Base-by-base conservation (phyloP, 2,888 invertebrate species). In the Chrysolina haemoptera region DNA sequence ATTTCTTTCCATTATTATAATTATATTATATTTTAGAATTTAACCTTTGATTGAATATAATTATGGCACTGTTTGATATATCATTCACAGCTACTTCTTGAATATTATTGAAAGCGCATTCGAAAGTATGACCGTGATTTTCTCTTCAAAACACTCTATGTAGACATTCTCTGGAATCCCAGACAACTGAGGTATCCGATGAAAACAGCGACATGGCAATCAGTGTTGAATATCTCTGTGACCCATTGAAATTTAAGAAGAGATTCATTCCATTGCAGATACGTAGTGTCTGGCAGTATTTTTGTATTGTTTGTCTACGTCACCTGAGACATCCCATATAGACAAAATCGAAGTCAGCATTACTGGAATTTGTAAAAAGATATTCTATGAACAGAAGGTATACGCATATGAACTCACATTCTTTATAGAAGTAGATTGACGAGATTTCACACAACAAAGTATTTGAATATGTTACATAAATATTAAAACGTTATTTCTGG, bases 281-380 rank as follows among this genome's bases (percentile, higher is more conserved):
- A 67, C 41, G 67, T 40, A 14, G 8, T 27, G 67, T 67, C 67
- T 67, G 16, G 18, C 35, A 14, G 16, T 53, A 53, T 40, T 53
- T 67, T 53, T 40, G 53, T 67, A 53, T 67, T 50, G 55, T 53
- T 53, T 48, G 46, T 27, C 27, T 53, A 16, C 40, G 67, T 20
- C 67, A 67, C 67, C 41, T 53, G 67, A 67, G 67, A 67, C 67
- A 67, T 67, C 67, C 67, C 53, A 55, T 67, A 67, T 67, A 35
- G 12, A 53, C 14, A 67, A 16, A 55, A 53, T 18, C 18, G 16
- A 22, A 41, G 53, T 67, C 46, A 67, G 53, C 67, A 43, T 35
- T 59, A 35, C n/a, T 16, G 9, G 59, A 59, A 59, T n/a, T 35
- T 8, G 59, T 27, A n/a, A 35, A 59, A 0, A 0, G 27, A 27